Evolutionary conservation across 2,113 vertebrate genomes (phyloP).

Genomic region (Phyllopteryx taeniolatus): DNA sequence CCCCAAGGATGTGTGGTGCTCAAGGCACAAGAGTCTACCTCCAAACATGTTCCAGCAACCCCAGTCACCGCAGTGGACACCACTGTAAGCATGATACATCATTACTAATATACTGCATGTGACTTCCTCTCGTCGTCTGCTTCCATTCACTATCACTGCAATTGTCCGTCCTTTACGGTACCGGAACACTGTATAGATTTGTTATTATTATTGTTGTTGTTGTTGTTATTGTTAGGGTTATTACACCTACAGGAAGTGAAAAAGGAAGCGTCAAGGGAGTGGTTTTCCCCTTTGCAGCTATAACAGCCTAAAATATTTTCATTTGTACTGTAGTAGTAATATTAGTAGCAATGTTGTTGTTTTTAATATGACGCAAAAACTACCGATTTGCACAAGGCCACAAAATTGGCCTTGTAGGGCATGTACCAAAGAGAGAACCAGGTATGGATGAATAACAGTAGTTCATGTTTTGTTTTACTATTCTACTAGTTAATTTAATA

Average conservation of each 20-base stretch:
- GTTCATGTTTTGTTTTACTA: too few relatives aligned
- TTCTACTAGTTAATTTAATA: too few relatives aligned
- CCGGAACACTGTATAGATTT: background rate
- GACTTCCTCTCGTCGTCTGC: background rate
- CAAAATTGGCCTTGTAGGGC: background rate
- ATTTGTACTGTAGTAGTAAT: background rate
- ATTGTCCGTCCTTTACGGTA: background rate
- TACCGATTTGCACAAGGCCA: background rate
- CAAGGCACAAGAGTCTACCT: conserved; percentile 67
- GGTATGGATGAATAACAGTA: background rate
- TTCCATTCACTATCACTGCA: background rate
- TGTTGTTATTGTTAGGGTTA: background rate
- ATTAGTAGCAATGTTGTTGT: background rate
- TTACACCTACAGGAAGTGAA: background rate
- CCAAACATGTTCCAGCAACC: conserved; percentile 78
- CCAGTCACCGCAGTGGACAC: conserved; percentile 84
- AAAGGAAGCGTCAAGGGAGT: too few relatives aligned
- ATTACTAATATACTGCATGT: background rate
- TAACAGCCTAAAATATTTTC: too few relatives aligned
- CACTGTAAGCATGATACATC: conserved; percentile 77
- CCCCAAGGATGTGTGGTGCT: conserved; percentile 86
- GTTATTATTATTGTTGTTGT: background rate
- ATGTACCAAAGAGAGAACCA: background rate
- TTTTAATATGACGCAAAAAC: background rate
- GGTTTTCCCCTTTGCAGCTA: too few relatives aligned